A percentile compares a stretch with the other conserved stretches of the same genome.
These are phyloP conservation scores for Anas platyrhynchos DNA, from an alignment of 2,113 vertebrate genomes.

Conservation along the genomic window DNA sequence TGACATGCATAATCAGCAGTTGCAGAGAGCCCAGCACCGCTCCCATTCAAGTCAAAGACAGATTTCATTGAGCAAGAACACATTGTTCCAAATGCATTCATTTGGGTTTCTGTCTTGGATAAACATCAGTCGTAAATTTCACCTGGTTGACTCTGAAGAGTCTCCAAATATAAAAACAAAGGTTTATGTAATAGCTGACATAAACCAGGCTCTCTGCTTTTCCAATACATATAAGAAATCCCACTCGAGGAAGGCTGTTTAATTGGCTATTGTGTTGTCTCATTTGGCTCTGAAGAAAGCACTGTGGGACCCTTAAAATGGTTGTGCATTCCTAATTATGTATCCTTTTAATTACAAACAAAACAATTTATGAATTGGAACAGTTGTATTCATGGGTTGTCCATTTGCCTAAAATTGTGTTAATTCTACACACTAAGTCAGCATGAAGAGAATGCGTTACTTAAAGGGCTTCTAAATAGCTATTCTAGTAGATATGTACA, in stretches of 20 bases:
- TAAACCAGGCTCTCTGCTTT: neutral
- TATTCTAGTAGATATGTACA: neutral
- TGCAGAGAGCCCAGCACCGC: neutral
- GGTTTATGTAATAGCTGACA: neutral
- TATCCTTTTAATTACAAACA: neutral
- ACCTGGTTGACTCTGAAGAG: neutral
- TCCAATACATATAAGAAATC: neutral
- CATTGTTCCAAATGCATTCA: conserved; percentile 37
- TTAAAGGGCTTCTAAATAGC: neutral
- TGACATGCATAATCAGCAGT: conserved; percentile 49
- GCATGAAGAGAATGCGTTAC: neutral
- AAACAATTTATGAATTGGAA: neutral
- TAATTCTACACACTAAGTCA: neutral
- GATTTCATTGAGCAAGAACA: conserved; percentile 55
- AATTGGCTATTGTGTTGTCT: neutral
- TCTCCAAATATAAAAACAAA: conserved; percentile 17
- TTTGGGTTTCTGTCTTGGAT: conserved; percentile 31
- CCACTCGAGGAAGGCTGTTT: neutral
- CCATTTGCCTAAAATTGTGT: neutral
- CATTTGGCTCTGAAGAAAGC: neutral
- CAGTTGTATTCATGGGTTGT: neutral
- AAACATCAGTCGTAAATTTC: conserved; percentile 28
- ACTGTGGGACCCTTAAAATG: neutral
- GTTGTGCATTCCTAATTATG: neutral
- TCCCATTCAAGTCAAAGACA: conserved; percentile 49